Evolutionary conservation across 2,113 vertebrate species (phyloP).

Genomic region (Sialia sialis): DNA sequence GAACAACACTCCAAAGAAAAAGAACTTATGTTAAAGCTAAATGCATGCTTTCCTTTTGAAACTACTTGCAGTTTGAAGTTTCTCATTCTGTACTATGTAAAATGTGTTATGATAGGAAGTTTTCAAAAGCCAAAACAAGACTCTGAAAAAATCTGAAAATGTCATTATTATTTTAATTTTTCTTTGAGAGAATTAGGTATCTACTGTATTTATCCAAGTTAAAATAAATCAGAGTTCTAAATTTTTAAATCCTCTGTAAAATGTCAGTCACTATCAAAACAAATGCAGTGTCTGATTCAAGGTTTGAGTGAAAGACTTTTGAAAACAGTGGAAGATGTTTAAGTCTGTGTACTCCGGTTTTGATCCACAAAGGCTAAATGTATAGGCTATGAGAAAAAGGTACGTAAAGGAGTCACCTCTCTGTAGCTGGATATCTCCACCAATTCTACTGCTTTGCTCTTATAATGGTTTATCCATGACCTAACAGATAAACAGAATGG

Average conservation of each 20-base stretch:
- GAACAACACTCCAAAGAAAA: not conserved
- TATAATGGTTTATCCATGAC: not conserved
- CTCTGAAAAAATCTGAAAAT: not conserved
- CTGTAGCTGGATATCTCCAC: not conserved
- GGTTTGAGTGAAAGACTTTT: not conserved
- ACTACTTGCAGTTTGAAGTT: not conserved
- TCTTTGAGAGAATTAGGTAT: not conserved
- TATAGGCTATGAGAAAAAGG: not conserved
- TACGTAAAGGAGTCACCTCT: not conserved
- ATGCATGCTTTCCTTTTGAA: not conserved
- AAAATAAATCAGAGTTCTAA: not conserved
- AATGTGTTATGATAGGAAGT: not conserved
- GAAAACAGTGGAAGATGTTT: not conserved
- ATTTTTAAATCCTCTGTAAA: not conserved
- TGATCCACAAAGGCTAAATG: not conserved
- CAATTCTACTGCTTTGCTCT: not conserved
- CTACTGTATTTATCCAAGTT: not conserved
- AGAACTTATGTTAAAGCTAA: not conserved
- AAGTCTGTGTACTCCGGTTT: not conserved
- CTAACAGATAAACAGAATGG: not conserved
- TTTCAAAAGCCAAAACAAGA: not conserved
- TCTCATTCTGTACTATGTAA: not conserved
- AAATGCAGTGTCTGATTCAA: not conserved
- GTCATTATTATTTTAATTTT: not conserved
- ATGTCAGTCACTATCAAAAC: not conserved